A percentile compares a stretch with the other conserved stretches of the same genome.
These are phyloP conservation scores for Enteromius fasciolatus DNA, from an alignment of 2,797 vertebrate species.

Conservation along the genomic window DNA sequence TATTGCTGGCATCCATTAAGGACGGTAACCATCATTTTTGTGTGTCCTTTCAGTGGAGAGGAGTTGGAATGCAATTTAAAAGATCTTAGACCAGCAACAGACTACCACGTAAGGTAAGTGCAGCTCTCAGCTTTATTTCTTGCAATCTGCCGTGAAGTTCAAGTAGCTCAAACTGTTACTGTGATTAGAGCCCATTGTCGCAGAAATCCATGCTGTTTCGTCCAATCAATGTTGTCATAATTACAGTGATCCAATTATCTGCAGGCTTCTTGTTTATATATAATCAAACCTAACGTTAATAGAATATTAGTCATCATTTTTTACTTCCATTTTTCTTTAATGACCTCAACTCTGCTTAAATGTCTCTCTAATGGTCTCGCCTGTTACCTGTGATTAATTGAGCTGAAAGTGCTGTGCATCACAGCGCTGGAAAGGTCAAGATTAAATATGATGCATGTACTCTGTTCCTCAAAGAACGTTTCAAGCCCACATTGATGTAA, in stretches of 20 bases:
- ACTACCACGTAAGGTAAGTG: constrained; percentile 95
- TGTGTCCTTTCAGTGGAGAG: constrained; percentile 84
- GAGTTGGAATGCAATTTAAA: constrained; percentile 94
- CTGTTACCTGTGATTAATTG: constrained; percentile 34
- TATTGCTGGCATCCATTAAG: constrained; percentile 3
- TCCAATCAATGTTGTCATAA: not conserved
- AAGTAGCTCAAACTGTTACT: not conserved
- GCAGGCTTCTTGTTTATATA: not conserved
- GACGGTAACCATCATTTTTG: not conserved
- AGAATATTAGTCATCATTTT: constrained; percentile 5
- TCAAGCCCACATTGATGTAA: constrained; percentile 1
- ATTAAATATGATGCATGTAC: constrained; percentile 19
- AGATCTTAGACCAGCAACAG: constrained; percentile 93
- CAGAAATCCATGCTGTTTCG: not conserved
- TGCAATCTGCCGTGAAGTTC: not conserved
- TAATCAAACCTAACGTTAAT: not conserved
- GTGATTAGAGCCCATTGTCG: not conserved
- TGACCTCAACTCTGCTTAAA: not conserved
- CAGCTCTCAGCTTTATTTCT: not conserved
- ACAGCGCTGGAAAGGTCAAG: constrained; percentile 31
- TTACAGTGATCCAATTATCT: not conserved
- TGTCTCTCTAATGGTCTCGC: constrained; percentile 25
- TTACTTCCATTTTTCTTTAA: constrained; percentile 1
- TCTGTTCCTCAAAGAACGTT: constrained; percentile 10
- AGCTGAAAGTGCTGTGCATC: constrained; percentile 23